These are phyloP conservation scores for Bombus soroeensis DNA, from an alignment of 1,140 invertebrate species.

Conservation along the genomic window DNA sequence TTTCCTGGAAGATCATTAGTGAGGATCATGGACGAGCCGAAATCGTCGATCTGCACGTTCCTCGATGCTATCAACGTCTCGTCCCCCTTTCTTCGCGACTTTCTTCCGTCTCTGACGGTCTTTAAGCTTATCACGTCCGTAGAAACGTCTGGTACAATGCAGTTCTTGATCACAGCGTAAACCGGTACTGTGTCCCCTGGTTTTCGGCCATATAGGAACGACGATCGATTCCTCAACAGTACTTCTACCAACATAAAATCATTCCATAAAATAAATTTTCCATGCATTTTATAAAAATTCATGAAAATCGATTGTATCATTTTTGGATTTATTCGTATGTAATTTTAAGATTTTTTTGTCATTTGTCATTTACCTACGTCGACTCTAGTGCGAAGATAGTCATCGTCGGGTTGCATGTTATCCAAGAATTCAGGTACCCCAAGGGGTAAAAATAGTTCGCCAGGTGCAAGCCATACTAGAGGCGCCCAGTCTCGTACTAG, in stretches of 20 bases:
- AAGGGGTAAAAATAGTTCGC: slow-evolving; percentile 85
- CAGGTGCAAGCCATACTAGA: slow-evolving; percentile 86
- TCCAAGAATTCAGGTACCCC: slow-evolving; percentile 85
- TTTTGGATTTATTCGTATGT: not conserved
- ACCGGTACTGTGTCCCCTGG: slow-evolving; percentile 84
- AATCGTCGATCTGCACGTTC: slow-evolving; percentile 16
- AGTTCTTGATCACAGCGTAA: slow-evolving; percentile 84
- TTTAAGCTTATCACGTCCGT: not conserved
- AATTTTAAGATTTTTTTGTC: not conserved
- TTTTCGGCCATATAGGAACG: slow-evolving; percentile 85
- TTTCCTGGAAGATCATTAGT: slow-evolving; percentile 17
- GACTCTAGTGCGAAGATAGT: slow-evolving; percentile 83
- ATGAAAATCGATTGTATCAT: not conserved
- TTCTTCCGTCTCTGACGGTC: not conserved
- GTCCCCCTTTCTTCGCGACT: slow-evolving; percentile 11
- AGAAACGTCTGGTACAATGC: slow-evolving; percentile 51
- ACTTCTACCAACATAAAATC: slow-evolving; percentile 70
- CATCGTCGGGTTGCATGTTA: slow-evolving; percentile 82
- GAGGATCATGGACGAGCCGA: slow-evolving; percentile 17
- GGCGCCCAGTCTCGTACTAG: slow-evolving; percentile 85
- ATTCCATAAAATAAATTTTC: not conserved
- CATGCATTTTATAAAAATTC: not conserved
- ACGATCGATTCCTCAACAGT: slow-evolving; percentile 82
- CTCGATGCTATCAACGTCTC: not conserved
- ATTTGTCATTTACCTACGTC: slow-evolving; percentile 80